Percentiles rank a stretch among this genome's conserved stretches.
phyloP scores from a whole-genome alignment of 2,888 invertebrate species.

The Gasteruption jaculator region DNA sequence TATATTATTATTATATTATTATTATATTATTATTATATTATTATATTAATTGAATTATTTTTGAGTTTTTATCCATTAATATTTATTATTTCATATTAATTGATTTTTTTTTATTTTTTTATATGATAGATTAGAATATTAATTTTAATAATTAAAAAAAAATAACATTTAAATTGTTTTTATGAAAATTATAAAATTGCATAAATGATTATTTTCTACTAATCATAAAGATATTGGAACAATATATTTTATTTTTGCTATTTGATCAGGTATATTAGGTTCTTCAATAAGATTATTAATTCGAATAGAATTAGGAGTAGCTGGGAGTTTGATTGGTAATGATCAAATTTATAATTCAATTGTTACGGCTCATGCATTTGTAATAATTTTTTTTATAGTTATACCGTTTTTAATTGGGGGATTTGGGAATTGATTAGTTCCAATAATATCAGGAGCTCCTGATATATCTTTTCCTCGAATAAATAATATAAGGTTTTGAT shows the following conservation, averaged over 20 bases:
- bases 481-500: conserved; percentile 82
- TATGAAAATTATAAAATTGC: conserved; percentile 27
- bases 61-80: too few species aligned
- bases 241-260: conserved; percentile 36
- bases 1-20: too few species aligned
- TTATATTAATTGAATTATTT: too few species aligned
- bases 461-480: conserved; percentile 81
- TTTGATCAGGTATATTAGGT: conserved; percentile 68
- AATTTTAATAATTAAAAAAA: conserved; percentile 14
- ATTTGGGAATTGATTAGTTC: conserved; percentile 79
- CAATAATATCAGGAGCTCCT: conserved; percentile 70
- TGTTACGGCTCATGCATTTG: conserved; percentile 75
- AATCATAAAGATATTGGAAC: conserved; percentile 70
- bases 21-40: too few species aligned
- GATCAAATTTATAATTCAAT: conserved; percentile 76
- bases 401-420: conserved; percentile 75
- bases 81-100: too few species aligned
- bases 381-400: conserved; percentile 79
- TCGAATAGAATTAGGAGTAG: conserved; percentile 67
- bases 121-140: conserved; percentile 17
- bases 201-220: conserved; percentile 53
- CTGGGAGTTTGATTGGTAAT: conserved; percentile 65
- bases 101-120: conserved; percentile 32
- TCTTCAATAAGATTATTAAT: conserved; percentile 68
- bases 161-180: too few species aligned